phyloP scores from a whole-genome alignment of 2,797 vertebrate genomes.

The Masticophis lateralis region DNA sequence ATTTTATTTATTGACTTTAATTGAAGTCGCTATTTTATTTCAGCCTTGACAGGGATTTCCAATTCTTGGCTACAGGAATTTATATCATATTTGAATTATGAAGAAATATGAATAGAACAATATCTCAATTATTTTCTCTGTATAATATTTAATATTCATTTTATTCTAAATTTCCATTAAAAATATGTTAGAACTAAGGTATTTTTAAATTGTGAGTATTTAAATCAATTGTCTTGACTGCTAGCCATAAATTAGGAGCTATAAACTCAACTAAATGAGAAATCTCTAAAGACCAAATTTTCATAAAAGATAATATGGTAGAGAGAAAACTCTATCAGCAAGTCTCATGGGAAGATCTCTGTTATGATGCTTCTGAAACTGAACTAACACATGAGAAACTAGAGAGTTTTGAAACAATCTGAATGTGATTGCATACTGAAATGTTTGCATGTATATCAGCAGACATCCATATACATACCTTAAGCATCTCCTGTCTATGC shows the following conservation, averaged over 20 bases:
- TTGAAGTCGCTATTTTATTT: constrained; percentile 31
- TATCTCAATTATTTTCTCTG: constrained; percentile 47
- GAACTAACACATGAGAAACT: background rate
- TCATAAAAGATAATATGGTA: background rate
- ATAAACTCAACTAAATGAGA: background rate
- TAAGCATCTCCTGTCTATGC: background rate
- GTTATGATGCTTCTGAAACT: background rate
- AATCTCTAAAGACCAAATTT: background rate
- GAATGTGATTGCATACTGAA: background rate
- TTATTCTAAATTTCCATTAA: constrained; percentile 18
- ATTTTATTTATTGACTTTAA: background rate
- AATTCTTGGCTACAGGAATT: constrained; percentile 50
- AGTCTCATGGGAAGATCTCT: background rate
- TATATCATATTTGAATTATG: constrained; percentile 56
- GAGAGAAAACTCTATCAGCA: background rate
- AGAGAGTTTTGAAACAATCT: background rate
- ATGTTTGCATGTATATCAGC: background rate
- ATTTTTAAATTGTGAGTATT: background rate
- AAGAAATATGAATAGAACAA: constrained; percentile 47
- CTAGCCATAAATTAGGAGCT: background rate
- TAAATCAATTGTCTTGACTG: background rate
- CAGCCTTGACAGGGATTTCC: constrained; percentile 34
- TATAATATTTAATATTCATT: constrained; percentile 2
- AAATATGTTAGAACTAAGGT: accelerated
- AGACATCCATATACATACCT: background rate